Evolutionary conservation across 37 sponge, comb jelly and placozoan genomes (phyloP).

Genomic region (Hexactinellida sp.): DNA sequence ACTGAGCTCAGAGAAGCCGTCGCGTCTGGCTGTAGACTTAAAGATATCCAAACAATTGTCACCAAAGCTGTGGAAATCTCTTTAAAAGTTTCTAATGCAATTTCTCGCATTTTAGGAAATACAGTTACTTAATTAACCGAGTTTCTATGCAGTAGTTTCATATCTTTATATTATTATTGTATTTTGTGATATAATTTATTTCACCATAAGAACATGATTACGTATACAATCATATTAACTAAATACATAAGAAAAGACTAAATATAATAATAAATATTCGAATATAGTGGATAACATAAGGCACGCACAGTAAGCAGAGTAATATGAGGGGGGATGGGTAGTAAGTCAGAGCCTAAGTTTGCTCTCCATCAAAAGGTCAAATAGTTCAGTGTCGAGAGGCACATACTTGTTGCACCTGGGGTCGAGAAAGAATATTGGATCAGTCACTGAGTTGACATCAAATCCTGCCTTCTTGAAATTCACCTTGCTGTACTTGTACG

Average conservation of each 20-base stretch:
- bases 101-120: too few relatives aligned
- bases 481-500: conserved; percentile 55
- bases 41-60: neutral
- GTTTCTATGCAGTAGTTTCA: too few relatives aligned
- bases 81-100: neutral
- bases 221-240: too few relatives aligned
- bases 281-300: too few relatives aligned
- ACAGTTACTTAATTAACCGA: too few relatives aligned
- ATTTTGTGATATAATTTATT: too few relatives aligned
- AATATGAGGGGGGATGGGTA: too few relatives aligned
- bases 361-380: neutral
- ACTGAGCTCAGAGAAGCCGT: neutral
- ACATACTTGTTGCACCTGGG: conserved; percentile 37
- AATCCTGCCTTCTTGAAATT: conserved; percentile 45
- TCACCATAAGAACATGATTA: too few relatives aligned
- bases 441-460: conserved; percentile 29
- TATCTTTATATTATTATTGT: too few relatives aligned
- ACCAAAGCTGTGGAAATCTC: neutral
- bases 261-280: too few relatives aligned
- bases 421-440: conserved; percentile 70
- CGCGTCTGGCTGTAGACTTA: neutral
- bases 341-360: neutral
- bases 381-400: conserved; percentile 34
- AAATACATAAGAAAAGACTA: too few relatives aligned
- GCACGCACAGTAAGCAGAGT: too few relatives aligned